These are phyloP conservation scores for Rhincodon typus DNA, from an alignment of 2,797 vertebrate genomes.

Conservation along the genomic window DNA sequence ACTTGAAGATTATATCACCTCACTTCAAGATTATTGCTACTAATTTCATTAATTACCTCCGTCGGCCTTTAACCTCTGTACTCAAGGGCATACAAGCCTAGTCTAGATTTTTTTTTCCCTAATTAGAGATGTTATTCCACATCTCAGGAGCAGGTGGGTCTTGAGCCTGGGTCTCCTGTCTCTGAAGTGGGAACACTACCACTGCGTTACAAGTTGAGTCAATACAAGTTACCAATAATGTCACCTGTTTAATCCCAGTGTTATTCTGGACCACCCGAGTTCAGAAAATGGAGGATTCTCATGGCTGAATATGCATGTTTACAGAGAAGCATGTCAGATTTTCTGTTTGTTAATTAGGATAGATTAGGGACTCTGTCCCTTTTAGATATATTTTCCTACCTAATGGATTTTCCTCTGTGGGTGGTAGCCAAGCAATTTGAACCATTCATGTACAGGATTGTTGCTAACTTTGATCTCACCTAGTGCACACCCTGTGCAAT, in stretches of 20 bases:
- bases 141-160: too few species aligned
- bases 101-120: not conserved
- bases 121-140: too few species aligned
- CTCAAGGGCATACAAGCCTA: not conserved
- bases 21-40: not conserved
- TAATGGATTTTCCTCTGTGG: not conserved
- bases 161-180: too few species aligned
- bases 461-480: not conserved
- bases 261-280: not conserved
- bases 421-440: not conserved
- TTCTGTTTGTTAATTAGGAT: not conserved
- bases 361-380: not conserved
- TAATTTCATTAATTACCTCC: not conserved
- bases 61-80: not conserved
- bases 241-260: not conserved
- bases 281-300: not conserved
- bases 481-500: too few species aligned
- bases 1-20: not conserved
- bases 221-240: not conserved
- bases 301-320: not conserved
- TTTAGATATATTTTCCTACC: not conserved
- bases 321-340: not conserved
- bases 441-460: not conserved
- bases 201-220: not conserved
- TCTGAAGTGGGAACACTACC: too few species aligned